Percentiles rank a stretch among this genome's conserved stretches.
These are phyloP conservation scores for Andrena haemorrhoa DNA, from an alignment of 2,888 invertebrate genomes.

Conservation along the genomic window DNA sequence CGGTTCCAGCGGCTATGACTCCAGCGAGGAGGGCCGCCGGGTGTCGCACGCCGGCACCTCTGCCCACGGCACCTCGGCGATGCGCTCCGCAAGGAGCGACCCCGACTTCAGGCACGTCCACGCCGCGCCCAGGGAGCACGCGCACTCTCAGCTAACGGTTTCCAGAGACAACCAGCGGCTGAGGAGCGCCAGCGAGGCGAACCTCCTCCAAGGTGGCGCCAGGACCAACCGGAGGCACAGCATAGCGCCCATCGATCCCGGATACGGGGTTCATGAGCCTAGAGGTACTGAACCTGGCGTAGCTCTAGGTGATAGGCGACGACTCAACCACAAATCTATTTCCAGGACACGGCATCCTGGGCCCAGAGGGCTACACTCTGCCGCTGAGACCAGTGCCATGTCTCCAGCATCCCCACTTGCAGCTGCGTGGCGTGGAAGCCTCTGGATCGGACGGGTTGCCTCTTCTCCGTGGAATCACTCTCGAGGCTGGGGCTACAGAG, in stretches of 20 bases:
- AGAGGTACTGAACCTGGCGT: constrained; percentile 27
- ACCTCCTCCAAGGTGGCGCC: constrained; percentile 87
- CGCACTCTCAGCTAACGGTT: constrained; percentile 78
- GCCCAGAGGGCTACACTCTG: constrained; percentile 67
- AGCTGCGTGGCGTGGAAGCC: constrained; percentile 80
- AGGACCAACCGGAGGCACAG: constrained; percentile 80
- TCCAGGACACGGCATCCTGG: constrained; percentile 65
- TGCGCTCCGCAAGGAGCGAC: constrained; percentile 93
- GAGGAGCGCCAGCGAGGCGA: constrained; percentile 93
- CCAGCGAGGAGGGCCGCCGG: constrained; percentile 89
- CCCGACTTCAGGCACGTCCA: constrained; percentile 89
- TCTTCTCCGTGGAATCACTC: constrained; percentile 91
- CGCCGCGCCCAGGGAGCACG: constrained; percentile 78
- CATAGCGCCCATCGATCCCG: constrained; percentile 83
- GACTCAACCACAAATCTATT: not conserved
- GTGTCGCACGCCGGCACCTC: constrained; percentile 75
- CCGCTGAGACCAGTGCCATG: constrained; percentile 69
- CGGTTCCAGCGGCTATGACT: constrained; percentile 97
- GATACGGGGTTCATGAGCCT: constrained; percentile 72
- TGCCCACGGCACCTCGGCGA: constrained; percentile 70
- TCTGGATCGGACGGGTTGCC: constrained; percentile 81
- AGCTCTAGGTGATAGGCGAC: too few relatives aligned
- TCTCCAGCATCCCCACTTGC: constrained; percentile 82
- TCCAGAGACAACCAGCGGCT: constrained; percentile 76
- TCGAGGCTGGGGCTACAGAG: constrained; percentile 96